Evolutionary conservation across 2,113 vertebrate species (phyloP).

Genomic region (Channa argus): DNA sequence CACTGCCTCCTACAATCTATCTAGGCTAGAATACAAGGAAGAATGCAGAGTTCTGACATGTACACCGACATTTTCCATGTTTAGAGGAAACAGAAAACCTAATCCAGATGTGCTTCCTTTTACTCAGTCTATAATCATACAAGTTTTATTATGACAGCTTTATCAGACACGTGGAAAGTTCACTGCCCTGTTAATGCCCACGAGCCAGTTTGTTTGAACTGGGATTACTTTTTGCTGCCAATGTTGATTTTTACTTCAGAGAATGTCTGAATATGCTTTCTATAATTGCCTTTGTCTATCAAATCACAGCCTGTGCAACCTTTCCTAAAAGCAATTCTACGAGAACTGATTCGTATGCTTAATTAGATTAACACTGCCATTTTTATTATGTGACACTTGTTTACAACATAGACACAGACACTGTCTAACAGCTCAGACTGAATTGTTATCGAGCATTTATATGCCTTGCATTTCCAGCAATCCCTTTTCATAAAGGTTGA

Average conservation of each 20-base stretch:
- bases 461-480: not conserved
- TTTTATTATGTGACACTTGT: constrained; percentile 42
- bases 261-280: constrained; percentile 26
- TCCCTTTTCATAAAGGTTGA: not conserved
- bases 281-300: constrained; percentile 56
- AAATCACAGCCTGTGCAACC: constrained; percentile 22
- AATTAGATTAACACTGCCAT: constrained; percentile 26
- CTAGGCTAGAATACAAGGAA: not conserved
- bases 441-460: not conserved
- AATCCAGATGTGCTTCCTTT: constrained; percentile 18
- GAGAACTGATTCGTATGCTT: constrained; percentile 35
- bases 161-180: constrained; percentile 14
- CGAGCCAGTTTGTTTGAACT: constrained; percentile 15
- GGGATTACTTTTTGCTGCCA: constrained; percentile 11
- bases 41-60: not conserved
- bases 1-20: not conserved
- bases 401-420: constrained; percentile 22
- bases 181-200: constrained; percentile 11
- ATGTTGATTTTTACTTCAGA: constrained; percentile 30
- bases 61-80: constrained; percentile 28
- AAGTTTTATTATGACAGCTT: constrained; percentile 32
- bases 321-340: constrained; percentile 22
- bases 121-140: constrained; percentile 15
- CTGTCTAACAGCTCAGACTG: constrained; percentile 1
- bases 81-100: constrained; percentile 49